Evolutionary conservation across 2,113 vertebrate genomes (phyloP).

Genomic region (Cheirogaleus medius): DNA sequence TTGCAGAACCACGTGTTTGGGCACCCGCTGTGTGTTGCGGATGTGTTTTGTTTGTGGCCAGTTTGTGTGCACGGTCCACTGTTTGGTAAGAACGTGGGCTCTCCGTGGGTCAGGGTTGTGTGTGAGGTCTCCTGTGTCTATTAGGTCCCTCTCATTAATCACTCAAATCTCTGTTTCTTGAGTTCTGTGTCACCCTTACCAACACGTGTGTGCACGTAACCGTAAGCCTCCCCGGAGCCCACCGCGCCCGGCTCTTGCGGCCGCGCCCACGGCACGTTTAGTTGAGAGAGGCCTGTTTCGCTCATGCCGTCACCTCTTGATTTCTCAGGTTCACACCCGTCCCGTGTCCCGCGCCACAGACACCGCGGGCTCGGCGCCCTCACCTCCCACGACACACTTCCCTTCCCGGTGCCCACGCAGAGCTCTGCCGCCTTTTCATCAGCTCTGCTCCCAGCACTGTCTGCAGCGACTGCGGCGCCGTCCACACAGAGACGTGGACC

Average conservation of each 20-base stretch:
- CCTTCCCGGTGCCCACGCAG: not conserved
- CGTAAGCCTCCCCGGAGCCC: not conserved
- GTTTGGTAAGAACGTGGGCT: too few relatives aligned
- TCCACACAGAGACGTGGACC: not conserved
- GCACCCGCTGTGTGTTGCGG: not conserved
- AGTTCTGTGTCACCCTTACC: not conserved
- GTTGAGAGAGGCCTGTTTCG: not conserved
- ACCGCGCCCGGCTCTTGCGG: not conserved
- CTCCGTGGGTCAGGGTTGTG: too few relatives aligned
- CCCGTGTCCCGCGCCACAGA: rapidly evolving
- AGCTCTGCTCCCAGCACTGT: rapidly evolving
- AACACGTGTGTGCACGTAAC: rapidly evolving
- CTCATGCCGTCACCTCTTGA: not conserved
- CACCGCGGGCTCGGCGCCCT: rapidly evolving
- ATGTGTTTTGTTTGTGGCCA: not conserved
- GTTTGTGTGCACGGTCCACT: rapidly evolving
- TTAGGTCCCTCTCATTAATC: rapidly evolving
- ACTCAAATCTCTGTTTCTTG: not conserved
- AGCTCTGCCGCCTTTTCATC: not conserved
- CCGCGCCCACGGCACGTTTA: rapidly evolving
- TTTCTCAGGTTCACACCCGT: not conserved
- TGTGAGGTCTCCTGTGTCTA: rapidly evolving
- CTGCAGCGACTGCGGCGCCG: rapidly evolving
- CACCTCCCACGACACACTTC: too few relatives aligned
- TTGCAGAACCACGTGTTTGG: not conserved